phyloP scores from a whole-genome alignment of 1,140 invertebrate genomes.

The Hirudo medicinalis region DNA sequence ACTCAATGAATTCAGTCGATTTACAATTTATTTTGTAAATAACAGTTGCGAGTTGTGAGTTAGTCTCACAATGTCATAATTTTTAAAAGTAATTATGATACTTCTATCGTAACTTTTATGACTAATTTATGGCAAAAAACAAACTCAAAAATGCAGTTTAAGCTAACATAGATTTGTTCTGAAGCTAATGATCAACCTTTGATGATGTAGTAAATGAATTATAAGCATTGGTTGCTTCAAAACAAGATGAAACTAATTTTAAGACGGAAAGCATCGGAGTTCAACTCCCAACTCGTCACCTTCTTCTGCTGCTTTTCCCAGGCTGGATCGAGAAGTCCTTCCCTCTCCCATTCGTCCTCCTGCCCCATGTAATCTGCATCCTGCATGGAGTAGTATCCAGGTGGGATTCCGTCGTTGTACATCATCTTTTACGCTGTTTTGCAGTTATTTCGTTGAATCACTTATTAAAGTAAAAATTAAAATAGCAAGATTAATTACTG shows the following conservation, averaged over 20 bases:
- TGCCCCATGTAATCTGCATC: slow-evolving; percentile 85
- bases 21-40: background rate
- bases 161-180: background rate
- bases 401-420: slow-evolving; percentile 14
- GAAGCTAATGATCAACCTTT: background rate
- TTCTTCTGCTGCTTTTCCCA: slow-evolving; percentile 99
- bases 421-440: background rate
- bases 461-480: background rate
- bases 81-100: no score
- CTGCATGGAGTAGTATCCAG: slow-evolving; percentile 23
- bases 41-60: no score
- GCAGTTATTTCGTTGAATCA: background rate
- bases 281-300: slow-evolving; percentile 8
- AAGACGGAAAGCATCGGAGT: no score
- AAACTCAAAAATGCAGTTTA: background rate
- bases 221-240: background rate
- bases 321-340: slow-evolving; percentile 86
- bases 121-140: background rate
- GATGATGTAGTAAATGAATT: background rate
- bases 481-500: background rate
- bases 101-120: background rate
- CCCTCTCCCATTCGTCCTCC: slow-evolving; percentile 93
- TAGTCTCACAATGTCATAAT: no score
- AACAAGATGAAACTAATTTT: background rate
- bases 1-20: background rate